phyloP scores from a whole-genome alignment of 1,140 invertebrate species.

The Drosophila punjabiensis region DNA sequence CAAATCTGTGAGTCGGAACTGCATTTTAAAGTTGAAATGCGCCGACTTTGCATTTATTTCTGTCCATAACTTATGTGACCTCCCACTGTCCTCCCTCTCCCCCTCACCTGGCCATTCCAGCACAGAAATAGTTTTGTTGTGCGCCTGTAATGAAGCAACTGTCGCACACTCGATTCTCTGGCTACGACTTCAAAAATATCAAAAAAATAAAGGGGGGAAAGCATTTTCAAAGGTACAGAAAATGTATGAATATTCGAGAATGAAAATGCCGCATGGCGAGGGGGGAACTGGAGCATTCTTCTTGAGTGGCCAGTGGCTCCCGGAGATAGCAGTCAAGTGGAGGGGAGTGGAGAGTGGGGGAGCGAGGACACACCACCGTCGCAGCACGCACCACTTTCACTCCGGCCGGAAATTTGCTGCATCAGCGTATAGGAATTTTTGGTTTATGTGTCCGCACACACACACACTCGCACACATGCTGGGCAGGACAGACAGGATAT shows the following conservation, averaged over 20 bases:
- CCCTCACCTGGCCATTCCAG: neutral
- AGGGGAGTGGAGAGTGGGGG: neutral
- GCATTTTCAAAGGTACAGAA: conserved; percentile 23
- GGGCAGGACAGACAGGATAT: conserved; percentile 3
- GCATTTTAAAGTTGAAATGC: conserved; percentile 32
- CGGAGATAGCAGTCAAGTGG: conserved; percentile 38
- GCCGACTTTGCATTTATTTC: conserved; percentile 40
- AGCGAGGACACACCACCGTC: neutral
- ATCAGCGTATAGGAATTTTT: conserved; percentile 83
- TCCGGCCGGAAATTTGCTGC: conserved; percentile 76
- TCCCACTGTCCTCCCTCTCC: neutral
- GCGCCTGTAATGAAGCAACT: conserved; percentile 55
- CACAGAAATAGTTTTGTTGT: conserved; percentile 29
- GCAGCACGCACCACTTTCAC: conserved; percentile 77
- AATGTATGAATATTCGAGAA: conserved; percentile 79
- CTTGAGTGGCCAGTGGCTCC: conserved; percentile 27
- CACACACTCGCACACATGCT: conserved; percentile 18
- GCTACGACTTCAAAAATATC: conserved; percentile 47
- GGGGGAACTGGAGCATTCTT: conserved; percentile 37
- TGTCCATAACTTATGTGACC: conserved; percentile 30
- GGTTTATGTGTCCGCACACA: conserved; percentile 62
- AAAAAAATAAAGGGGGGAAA: neutral
- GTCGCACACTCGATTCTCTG: conserved; percentile 52
- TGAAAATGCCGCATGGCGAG: conserved; percentile 36
- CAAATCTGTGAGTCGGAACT: conserved; percentile 7